Evolutionary conservation across 1,140 invertebrate genomes (phyloP), one percentile per base, ranked within the genome.

Genomic region (Neodiprion fabricii): DNA sequence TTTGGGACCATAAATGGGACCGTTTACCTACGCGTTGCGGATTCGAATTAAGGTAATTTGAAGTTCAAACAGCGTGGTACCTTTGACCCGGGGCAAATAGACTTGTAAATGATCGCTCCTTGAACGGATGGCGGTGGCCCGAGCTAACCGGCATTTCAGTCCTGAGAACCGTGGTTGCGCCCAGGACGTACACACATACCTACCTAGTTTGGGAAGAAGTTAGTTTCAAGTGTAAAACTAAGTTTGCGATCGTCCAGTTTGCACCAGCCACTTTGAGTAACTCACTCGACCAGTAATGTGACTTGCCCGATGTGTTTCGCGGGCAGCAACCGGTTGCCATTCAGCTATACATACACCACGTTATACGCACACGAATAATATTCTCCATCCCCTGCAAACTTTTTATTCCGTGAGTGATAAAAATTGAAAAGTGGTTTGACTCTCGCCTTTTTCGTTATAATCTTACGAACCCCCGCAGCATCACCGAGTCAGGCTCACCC

Each of bases 271-370:
- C 85, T 87, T 87, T 86, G 86, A 85, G 84, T 87, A 86, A 87
- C 85, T 87, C 84, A 83, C 80, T 87, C 83, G 85, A 82, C 85
- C 84, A 81, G 85, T 86, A 86, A 86, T 86, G 82, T 85, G 86
- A 86, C 86, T 86, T 87, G 85, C 85, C 86, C 85, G 85, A 87
- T 86, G 86, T 86, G 85, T 87, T 87, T 85, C 85, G 85, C 81
- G 28, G 28, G 28, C 28, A 40, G 28, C 28, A 40, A 40, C 28
- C 28, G 28, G 28, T 40, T 40, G 28, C 28, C 28, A 40, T 40
- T 40, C 28, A 0, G 1, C 28, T 40, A 40, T 40, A 40, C 28
- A 40, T 40, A 40, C n/a, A 14, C n/a, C 9, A 61, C 53, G 11
- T 61, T 61, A 40, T 40, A 40, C 28, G 28, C 28, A 40, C 11